These are phyloP conservation scores for Ochropleura leucogaster DNA, from an alignment of 2,888 invertebrate genomes.

Conservation along the genomic window DNA sequence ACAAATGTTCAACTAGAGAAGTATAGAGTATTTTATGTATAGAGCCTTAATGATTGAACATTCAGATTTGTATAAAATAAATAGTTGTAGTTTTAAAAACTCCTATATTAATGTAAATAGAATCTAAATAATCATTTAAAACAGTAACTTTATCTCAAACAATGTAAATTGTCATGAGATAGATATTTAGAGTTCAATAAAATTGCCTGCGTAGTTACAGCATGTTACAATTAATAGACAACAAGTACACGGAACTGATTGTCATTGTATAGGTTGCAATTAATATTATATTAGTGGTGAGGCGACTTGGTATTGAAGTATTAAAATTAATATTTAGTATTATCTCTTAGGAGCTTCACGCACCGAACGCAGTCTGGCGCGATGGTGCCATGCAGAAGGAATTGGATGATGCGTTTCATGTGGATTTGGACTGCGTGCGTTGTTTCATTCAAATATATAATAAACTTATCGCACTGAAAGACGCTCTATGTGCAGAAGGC, in stretches of 20 bases:
- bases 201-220: slow-evolving; percentile 72
- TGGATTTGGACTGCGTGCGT: slow-evolving; percentile 68
- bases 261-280: slow-evolving; percentile 66
- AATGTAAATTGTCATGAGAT: slow-evolving; percentile 51
- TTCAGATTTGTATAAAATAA: slow-evolving; percentile 8
- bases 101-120: slow-evolving; percentile 49
- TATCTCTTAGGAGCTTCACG: slow-evolving; percentile 67
- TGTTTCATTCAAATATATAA: slow-evolving; percentile 62
- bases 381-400: slow-evolving; percentile 69
- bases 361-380: slow-evolving; percentile 68
- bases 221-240: slow-evolving; percentile 68
- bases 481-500: slow-evolving; percentile 43
- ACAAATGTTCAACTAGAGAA: slow-evolving; percentile 22
- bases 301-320: slow-evolving; percentile 50
- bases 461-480: slow-evolving; percentile 60
- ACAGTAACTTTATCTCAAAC: slow-evolving; percentile 22
- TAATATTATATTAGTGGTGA: slow-evolving; percentile 59
- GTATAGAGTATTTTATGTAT: slow-evolving; percentile 13
- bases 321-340: slow-evolving; percentile 62
- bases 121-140: slow-evolving; percentile 24
- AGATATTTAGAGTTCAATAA: slow-evolving; percentile 41
- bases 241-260: slow-evolving; percentile 63
- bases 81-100: background rate
- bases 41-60: slow-evolving; percentile 6
- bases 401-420: slow-evolving; percentile 68